Percentiles rank a stretch among this genome's conserved stretches.
These are phyloP conservation scores for Varanus komodoensis DNA, from an alignment of 2,113 vertebrate species.

Conservation along the genomic window DNA sequence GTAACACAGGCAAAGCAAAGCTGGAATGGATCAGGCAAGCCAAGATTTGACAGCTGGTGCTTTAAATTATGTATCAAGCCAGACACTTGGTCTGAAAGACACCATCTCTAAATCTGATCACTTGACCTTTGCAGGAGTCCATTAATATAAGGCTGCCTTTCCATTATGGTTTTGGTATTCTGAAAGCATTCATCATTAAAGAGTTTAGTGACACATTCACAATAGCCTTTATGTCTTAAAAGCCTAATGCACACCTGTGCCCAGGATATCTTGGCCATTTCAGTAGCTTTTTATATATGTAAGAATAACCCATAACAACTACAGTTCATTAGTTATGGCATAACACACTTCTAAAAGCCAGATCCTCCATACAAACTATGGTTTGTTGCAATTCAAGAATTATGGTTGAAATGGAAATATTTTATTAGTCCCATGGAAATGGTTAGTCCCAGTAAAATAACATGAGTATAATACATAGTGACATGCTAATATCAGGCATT, in stretches of 20 bases:
- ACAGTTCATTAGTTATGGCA: background rate
- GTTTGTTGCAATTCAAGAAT: background rate
- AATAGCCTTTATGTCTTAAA: constrained; percentile 7
- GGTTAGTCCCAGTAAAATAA: background rate
- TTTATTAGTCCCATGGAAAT: background rate
- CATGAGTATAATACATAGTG: background rate
- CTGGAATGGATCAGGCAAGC: background rate
- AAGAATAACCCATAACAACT: background rate
- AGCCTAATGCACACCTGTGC: background rate
- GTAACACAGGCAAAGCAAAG: background rate
- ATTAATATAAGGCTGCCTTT: background rate
- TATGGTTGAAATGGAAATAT: background rate
- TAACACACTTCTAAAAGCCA: background rate
- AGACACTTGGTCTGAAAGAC: background rate
- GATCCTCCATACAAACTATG: background rate
- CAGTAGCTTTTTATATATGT: background rate
- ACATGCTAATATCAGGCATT: background rate
- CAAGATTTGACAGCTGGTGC: constrained; percentile 22
- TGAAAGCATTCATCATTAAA: background rate
- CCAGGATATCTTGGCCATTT: background rate
- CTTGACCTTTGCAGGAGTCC: constrained; percentile 2
- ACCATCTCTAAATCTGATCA: constrained; percentile 13
- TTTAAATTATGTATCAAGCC: background rate
- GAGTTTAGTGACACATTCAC: background rate
- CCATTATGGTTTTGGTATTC: background rate